phyloP scores from a whole-genome alignment of 2,888 invertebrate genomes.

The Choristoneura rosaceana region DNA sequence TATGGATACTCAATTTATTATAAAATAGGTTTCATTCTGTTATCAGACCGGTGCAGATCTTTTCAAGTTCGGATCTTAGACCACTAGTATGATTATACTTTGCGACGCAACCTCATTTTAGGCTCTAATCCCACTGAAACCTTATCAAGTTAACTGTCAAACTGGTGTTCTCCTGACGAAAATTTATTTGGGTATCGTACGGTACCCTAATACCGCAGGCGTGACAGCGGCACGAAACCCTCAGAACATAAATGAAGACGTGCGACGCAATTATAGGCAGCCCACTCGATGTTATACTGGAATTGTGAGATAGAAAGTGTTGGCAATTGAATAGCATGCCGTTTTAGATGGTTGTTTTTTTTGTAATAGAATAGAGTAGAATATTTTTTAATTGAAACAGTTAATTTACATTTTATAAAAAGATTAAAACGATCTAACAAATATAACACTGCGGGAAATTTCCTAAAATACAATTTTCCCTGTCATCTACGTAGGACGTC shows the following conservation, averaged over 20 bases:
- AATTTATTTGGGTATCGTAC: conserved; percentile 37
- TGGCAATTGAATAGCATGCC: neutral
- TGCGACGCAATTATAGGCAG: conserved; percentile 17
- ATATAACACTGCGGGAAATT: no score
- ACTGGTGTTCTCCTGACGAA: conserved; percentile 31
- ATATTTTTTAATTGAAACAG: no score
- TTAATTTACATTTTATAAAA: no score
- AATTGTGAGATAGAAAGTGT: conserved; percentile 6
- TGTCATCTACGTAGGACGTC: no score
- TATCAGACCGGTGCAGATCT: no score
- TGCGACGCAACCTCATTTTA: neutral
- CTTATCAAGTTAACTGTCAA: conserved; percentile 34
- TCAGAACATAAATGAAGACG: conserved; percentile 34
- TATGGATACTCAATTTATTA: no score
- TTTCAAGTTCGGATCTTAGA: no score
- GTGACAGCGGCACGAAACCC: conserved; percentile 32
- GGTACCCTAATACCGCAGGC: conserved; percentile 34
- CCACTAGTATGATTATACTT: neutral
- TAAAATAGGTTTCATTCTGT: no score
- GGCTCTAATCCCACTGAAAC: conserved; percentile 3
- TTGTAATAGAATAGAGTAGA: no score
- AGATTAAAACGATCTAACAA: no score
- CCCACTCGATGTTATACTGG: conserved; percentile 19
- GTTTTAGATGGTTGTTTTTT: no score
- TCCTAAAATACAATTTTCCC: no score